Evolutionary conservation across 2,113 vertebrate genomes (phyloP), one percentile per base, ranked within the genome.

Genomic region (Aramus guarauna): DNA sequence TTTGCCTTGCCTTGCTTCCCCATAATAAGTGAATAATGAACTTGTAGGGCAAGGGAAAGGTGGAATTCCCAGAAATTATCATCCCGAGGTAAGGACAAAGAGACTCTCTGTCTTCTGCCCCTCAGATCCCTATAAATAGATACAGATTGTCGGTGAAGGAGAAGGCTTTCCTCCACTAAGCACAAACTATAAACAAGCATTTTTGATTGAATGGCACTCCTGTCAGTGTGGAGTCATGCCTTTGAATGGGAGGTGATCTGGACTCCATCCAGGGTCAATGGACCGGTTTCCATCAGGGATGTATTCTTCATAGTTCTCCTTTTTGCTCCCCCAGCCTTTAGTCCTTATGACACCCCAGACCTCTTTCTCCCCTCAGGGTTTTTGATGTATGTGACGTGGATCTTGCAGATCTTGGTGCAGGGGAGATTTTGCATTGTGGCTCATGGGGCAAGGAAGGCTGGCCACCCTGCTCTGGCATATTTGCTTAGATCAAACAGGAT

Each of bases 1-100:
- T 94, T 45, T 52, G 62, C 76, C 36, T 66, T 72, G 83, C 34
- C n/a, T 73, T 30, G 88, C 95, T 97, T 95, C 95, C 43, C 68
- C 74, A 77, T 85, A 66, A 52, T 13, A 12, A 4, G 55, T 92
- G 90, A 95, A 84, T 72, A n/a, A 62, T 63, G 86, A 90, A 68
- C 64, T 34, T 58, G 26, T 64, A 89, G 78, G 76, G 55, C 12
- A 12, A 75, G 43, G 56, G 64, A 6, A 45, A 56, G 36, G 36
- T 55, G 93, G 95, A 96, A 96, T 94, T 97, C 96, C 97, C 96
- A 94, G 95, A 60, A 96, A 75, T 96, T 94, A 92, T 85, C 83
- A 19, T 72, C 3, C 30, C 0, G 9, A 39, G 64, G 32, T 6
- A 37, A 80, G 47, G 88, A 90, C 84, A 85, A 93, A 93, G 96